Conservation (phyloP, 2,113 vertebrate genomes). For the Amblyornis subalaris region DNA sequence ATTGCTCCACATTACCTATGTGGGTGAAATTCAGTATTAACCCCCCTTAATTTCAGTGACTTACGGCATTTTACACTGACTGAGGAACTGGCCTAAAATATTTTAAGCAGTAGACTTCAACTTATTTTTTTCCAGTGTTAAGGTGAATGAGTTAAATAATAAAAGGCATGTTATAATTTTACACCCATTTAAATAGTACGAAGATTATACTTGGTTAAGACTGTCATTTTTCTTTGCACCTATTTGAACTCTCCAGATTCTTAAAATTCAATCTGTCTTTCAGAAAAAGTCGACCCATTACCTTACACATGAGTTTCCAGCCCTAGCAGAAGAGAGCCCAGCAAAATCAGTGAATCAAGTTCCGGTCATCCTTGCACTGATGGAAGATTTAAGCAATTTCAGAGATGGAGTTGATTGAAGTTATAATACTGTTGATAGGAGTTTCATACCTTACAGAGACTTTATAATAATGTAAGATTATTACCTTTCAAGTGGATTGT, state of each 20-base stretch:
- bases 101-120: neutral
- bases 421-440: neutral
- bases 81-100: neutral
- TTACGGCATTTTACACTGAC: neutral
- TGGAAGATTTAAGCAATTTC: neutral
- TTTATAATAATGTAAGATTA: neutral
- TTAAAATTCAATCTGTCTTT: neutral
- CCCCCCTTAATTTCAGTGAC: neutral
- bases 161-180: neutral
- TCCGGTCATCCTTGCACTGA: neutral
- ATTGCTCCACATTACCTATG: neutral
- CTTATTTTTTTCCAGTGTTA: neutral
- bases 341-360: neutral
- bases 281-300: neutral
- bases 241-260: neutral
- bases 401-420: neutral
- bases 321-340: neutral
- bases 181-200: neutral
- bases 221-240: neutral
- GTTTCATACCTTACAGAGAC: neutral
- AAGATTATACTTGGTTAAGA: neutral
- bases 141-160: neutral
- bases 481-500: neutral
- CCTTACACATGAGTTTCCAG: neutral
- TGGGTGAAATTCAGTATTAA: neutral